These are phyloP conservation scores for Poecilia gillii DNA, from an alignment of 2,797 vertebrate species.

Conservation along the genomic window DNA sequence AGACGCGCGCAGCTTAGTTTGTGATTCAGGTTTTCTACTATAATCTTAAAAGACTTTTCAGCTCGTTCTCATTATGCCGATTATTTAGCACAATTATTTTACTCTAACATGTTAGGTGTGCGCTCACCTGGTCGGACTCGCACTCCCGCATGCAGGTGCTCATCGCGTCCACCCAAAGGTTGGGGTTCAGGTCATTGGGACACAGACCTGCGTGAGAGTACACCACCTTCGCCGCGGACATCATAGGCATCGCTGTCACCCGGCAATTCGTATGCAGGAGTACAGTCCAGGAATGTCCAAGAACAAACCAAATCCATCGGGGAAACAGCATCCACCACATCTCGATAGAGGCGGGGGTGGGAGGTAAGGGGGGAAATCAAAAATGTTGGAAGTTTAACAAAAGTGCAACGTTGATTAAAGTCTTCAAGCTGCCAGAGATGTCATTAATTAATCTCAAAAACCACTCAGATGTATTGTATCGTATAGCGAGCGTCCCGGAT, in stretches of 20 bases:
- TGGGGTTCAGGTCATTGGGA: constrained; percentile 98
- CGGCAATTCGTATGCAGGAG: constrained; percentile 72
- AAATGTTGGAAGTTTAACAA: constrained; percentile 8
- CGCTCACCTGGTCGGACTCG: constrained; percentile 92
- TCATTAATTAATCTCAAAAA: neutral
- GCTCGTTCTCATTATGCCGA: neutral
- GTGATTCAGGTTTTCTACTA: neutral
- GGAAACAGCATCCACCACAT: constrained; percentile 88
- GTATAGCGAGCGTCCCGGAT: neutral
- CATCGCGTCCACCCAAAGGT: constrained; percentile 98
- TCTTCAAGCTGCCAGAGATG: neutral
- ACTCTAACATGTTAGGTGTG: neutral
- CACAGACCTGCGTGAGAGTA: constrained; percentile 97
- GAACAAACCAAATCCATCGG: constrained; percentile 88
- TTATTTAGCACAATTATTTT: neutral
- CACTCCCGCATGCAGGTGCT: constrained; percentile 97
- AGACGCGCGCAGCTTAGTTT: neutral
- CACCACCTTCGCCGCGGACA: constrained; percentile 83
- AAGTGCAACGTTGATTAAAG: neutral
- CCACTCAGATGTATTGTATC: neutral
- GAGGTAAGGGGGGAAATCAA: constrained; percentile 18
- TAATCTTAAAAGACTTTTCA: neutral
- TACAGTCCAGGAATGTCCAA: constrained; percentile 78
- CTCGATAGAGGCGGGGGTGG: constrained; percentile 46
- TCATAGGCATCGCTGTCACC: constrained; percentile 79